These are phyloP conservation scores for Dreissena rostriformis DNA, from an alignment of 1,140 invertebrate genomes.

Conservation along the genomic window DNA sequence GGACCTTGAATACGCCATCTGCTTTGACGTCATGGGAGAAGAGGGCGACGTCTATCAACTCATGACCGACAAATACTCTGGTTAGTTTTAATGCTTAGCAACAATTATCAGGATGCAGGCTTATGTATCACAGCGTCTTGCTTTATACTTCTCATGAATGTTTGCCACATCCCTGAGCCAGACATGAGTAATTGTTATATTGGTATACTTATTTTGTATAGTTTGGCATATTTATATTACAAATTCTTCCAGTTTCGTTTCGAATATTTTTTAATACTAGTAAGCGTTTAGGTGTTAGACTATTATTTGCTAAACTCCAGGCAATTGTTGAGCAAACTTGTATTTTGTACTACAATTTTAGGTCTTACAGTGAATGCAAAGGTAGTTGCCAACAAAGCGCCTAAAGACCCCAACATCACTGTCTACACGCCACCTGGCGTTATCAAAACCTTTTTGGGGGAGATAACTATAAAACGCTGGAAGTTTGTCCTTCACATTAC, in stretches of 20 bases:
- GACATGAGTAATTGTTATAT: too few species aligned
- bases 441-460: slow-evolving; percentile 54
- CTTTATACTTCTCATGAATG: too few species aligned
- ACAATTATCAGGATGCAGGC: neutral
- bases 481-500: slow-evolving; percentile 7
- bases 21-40: slow-evolving; percentile 64
- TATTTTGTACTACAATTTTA: neutral
- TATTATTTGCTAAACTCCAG: too few species aligned
- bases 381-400: slow-evolving; percentile 42
- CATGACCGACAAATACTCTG: slow-evolving; percentile 58
- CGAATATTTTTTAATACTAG: too few species aligned
- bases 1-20: slow-evolving; percentile 59
- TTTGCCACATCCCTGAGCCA: too few species aligned
- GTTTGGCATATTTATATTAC: too few species aligned
- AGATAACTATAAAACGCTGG: slow-evolving; percentile 44
- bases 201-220: too few species aligned
- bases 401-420: slow-evolving; percentile 5
- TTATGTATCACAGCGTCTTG: too few species aligned
- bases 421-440: neutral
- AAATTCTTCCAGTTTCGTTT: too few species aligned
- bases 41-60: slow-evolving; percentile 59
- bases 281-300: too few species aligned
- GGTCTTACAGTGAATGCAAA: slow-evolving; percentile 42
- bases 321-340: too few species aligned
- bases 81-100: slow-evolving; percentile 24